phyloP scores from a whole-genome alignment of 2,113 vertebrate genomes.

The Anser brachyrhynchus region DNA sequence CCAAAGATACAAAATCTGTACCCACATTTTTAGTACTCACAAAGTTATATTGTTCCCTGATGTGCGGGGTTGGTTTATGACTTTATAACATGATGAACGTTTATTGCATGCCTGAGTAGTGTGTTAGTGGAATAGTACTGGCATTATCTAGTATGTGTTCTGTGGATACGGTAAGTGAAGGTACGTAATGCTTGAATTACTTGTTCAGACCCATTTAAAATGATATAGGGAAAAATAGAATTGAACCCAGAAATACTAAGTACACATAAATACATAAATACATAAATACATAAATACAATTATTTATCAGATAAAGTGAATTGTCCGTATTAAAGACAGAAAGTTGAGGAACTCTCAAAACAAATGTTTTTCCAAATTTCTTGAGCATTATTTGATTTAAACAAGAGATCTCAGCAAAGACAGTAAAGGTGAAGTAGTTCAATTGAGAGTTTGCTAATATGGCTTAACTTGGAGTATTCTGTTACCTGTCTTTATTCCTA shows the following conservation, averaged over 20 bases:
- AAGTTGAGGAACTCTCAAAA: neutral
- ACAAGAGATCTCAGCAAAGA: neutral
- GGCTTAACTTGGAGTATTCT: neutral
- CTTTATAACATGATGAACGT: neutral
- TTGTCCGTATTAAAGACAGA: neutral
- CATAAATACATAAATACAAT: no score
- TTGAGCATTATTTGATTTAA: neutral
- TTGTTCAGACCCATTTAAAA: neutral
- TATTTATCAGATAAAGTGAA: neutral
- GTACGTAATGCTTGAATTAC: neutral
- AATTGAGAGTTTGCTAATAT: neutral
- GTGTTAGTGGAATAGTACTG: neutral
- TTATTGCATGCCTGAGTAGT: neutral
- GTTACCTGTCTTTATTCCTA: neutral
- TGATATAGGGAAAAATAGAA: neutral
- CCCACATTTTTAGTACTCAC: accelerated
- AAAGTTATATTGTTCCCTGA: neutral
- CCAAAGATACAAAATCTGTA: neutral
- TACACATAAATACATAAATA: no score
- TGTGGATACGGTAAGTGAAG: neutral
- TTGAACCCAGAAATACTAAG: neutral
- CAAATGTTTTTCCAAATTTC: neutral
- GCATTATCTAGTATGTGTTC: neutral
- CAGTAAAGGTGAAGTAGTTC: neutral
- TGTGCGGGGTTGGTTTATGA: neutral